These are phyloP conservation scores for Lepidotrigona ventralis DNA, from an alignment of 1,140 invertebrate species.

Conservation along the genomic window DNA sequence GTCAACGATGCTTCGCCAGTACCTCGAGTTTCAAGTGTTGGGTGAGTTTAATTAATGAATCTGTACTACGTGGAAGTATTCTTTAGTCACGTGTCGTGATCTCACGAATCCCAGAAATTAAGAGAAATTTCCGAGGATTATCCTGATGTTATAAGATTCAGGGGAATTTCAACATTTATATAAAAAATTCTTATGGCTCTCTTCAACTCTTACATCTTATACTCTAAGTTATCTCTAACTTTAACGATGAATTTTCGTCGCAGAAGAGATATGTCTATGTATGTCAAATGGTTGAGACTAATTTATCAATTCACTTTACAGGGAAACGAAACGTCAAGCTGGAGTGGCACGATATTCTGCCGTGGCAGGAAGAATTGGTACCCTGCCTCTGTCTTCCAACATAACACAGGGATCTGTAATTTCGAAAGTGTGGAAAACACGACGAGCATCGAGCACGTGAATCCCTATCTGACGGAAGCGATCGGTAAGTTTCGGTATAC, in stretches of 20 bases:
- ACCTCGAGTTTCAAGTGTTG: constrained; percentile 69
- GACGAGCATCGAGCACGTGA: constrained; percentile 79
- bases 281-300: no score
- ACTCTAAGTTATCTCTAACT: no score
- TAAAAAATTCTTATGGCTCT: no score
- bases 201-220: no score
- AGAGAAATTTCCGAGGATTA: no score
- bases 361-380: constrained; percentile 82
- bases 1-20: constrained; percentile 81
- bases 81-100: no score
- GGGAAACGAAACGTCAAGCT: constrained; percentile 64
- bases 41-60: constrained; percentile 64
- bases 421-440: constrained; percentile 75
- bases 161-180: no score
- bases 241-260: no score
- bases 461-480: constrained; percentile 76
- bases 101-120: no score
- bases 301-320: background rate
- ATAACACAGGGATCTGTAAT: constrained; percentile 79
- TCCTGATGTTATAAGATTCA: no score
- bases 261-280: no score
- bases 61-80: no score
- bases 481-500: constrained; percentile 70
- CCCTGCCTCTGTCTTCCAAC: constrained; percentile 82
- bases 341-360: constrained; percentile 84